These are phyloP conservation scores for Gorilla gorilla DNA, from an alignment of 2,113 vertebrate species.

Conservation along the genomic window DNA sequence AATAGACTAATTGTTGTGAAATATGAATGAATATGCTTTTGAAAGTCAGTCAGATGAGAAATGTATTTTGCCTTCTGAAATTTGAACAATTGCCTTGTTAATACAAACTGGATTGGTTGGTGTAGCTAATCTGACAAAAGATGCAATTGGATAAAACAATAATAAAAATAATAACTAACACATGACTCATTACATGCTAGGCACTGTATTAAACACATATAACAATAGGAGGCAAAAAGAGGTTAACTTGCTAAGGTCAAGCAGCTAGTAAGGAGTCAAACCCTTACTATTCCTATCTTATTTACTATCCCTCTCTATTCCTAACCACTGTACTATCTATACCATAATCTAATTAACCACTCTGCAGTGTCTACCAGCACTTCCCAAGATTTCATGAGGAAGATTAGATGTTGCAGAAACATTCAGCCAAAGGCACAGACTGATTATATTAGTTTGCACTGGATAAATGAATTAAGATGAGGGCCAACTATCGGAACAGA, in stretches of 20 bases:
- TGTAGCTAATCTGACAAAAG: conserved; percentile 13
- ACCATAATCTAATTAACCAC: background rate
- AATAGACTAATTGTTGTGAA: conserved; percentile 3
- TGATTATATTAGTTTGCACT: background rate
- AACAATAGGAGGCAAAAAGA: background rate
- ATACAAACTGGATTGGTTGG: background rate
- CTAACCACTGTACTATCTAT: background rate
- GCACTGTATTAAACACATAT: background rate
- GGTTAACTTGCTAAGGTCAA: background rate
- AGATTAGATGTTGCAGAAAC: background rate
- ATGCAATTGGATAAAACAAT: background rate
- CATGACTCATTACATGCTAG: background rate
- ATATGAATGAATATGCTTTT: background rate
- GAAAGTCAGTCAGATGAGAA: background rate
- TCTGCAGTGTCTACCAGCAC: background rate
- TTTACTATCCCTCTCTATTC: background rate
- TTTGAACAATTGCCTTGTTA: background rate
- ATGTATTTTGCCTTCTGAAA: conserved; percentile 11
- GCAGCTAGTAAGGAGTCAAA: conserved; percentile 10
- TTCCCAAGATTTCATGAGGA: conserved; percentile 4
- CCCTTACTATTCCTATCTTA: background rate
- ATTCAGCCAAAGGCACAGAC: background rate
- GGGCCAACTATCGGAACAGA: background rate
- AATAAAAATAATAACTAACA: background rate
- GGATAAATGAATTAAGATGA: background rate